A percentile compares a stretch with the other conserved stretches of the same genome.
Evolutionary conservation across 2,113 vertebrate genomes (phyloP).

Genomic region (Glaucomys volans): DNA sequence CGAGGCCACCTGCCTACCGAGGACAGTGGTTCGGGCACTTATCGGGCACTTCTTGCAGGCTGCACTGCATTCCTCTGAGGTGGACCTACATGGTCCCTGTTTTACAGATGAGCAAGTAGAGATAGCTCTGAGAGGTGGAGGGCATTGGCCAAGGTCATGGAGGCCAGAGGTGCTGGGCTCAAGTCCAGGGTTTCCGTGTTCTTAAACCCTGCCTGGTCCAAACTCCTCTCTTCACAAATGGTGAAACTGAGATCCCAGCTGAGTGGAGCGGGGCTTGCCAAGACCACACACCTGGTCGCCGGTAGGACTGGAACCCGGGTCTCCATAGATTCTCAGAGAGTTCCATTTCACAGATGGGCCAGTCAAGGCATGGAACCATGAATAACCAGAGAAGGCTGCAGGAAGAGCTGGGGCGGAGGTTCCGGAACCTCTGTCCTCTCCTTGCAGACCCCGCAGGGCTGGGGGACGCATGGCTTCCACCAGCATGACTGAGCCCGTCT

Average conservation of each 20-base stretch:
- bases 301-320: not conserved
- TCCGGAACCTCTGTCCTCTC: not conserved
- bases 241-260: not conserved
- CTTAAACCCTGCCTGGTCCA: not conserved
- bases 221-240: not conserved
- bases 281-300: not conserved
- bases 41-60: not conserved
- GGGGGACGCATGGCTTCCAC: not conserved
- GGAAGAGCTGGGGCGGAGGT: not conserved
- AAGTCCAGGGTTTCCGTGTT: not conserved
- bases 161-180: not conserved
- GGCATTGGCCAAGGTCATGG: not conserved
- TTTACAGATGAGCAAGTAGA: not conserved
- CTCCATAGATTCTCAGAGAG: not conserved
- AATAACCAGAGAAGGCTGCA: not conserved
- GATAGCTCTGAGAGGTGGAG: not conserved
- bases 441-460: not conserved
- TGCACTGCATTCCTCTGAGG: not conserved
- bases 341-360: not conserved
- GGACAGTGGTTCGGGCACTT: not conserved
- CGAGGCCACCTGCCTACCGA: fast-evolving
- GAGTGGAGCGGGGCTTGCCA: not conserved
- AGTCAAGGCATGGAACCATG: not conserved
- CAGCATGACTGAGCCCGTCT: fast-evolving
- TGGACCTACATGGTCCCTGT: not conserved